phyloP scores from a whole-genome alignment of 1,140 invertebrate species.

The Trichonephila clavata region DNA sequence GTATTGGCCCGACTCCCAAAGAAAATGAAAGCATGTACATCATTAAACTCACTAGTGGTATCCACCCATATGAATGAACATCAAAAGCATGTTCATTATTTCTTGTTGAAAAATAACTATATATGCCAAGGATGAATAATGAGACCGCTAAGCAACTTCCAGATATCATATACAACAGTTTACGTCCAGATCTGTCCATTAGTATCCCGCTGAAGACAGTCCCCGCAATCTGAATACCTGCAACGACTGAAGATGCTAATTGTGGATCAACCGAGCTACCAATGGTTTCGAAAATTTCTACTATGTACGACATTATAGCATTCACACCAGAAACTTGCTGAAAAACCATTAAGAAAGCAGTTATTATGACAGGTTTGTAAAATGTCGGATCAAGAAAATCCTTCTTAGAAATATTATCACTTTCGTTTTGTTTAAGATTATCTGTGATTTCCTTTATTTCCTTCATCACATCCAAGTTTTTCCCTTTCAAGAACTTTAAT shows the following conservation, averaged over 20 bases:
- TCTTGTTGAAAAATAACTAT: background rate
- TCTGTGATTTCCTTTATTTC: slow-evolving; percentile 26
- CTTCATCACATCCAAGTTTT: background rate
- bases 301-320: slow-evolving; percentile 95
- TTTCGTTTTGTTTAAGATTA: background rate
- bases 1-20: slow-evolving; percentile 90
- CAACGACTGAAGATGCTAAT: slow-evolving; percentile 90
- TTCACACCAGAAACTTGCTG: slow-evolving; percentile 96
- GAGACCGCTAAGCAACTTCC: slow-evolving; percentile 82
- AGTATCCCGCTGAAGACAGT: slow-evolving; percentile 91
- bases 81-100: background rate
- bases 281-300: slow-evolving; percentile 88
- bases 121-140: slow-evolving; percentile 85
- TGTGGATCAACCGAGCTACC: slow-evolving; percentile 84
- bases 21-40: slow-evolving; percentile 85
- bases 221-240: slow-evolving; percentile 92
- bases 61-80: slow-evolving; percentile 79
- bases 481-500: slow-evolving; percentile 59
- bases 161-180: slow-evolving; percentile 91
- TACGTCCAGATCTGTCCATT: slow-evolving; percentile 91
- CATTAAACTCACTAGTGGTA: slow-evolving; percentile 83
- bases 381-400: slow-evolving; percentile 9
- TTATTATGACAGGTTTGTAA: slow-evolving; percentile 83
- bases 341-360: slow-evolving; percentile 94
- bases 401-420: background rate